Percentiles rank a stretch among this genome's conserved stretches.
These are phyloP conservation scores for Mythimna lalbum DNA, from an alignment of 2,888 invertebrate genomes.

Conservation along the genomic window DNA sequence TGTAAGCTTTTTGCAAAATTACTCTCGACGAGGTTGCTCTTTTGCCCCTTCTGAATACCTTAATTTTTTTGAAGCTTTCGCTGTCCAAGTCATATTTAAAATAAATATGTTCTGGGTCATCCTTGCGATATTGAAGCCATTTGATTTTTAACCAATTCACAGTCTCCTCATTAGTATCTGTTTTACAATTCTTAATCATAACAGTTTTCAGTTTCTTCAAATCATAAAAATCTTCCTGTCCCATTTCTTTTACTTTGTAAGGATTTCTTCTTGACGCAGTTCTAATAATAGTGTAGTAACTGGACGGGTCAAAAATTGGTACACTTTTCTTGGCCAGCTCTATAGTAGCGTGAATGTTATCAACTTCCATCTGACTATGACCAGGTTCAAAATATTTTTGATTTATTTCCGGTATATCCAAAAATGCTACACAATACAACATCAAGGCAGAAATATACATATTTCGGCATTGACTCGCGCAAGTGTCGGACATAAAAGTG, in stretches of 20 bases:
- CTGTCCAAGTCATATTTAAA: slow-evolving; percentile 34
- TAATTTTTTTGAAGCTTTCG: slow-evolving; percentile 25
- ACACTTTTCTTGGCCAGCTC: slow-evolving; percentile 41
- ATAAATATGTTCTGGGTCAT: slow-evolving; percentile 31
- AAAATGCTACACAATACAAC: slow-evolving; percentile 39
- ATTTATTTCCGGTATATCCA: slow-evolving; percentile 50
- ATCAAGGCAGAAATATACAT: slow-evolving; percentile 26
- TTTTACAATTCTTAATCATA: slow-evolving; percentile 35
- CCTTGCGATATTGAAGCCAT: slow-evolving; percentile 38
- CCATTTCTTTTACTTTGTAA: slow-evolving; percentile 37
- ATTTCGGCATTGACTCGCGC: slow-evolving; percentile 40
- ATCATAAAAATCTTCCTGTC: slow-evolving; percentile 27
- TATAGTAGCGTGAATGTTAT: slow-evolving; percentile 42
- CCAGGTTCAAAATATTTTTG: slow-evolving; percentile 56
- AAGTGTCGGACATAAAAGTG: slow-evolving; percentile 44
- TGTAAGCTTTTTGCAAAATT: slow-evolving; percentile 31
- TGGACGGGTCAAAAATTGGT: slow-evolving; percentile 38
- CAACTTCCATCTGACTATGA: slow-evolving; percentile 48
- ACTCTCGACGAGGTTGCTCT: slow-evolving; percentile 21
- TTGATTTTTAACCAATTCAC: slow-evolving; percentile 40
- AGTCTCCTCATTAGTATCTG: slow-evolving; percentile 30
- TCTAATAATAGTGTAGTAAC: slow-evolving; percentile 21
- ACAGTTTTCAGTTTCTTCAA: slow-evolving; percentile 26
- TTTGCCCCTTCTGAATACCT: slow-evolving; percentile 38
- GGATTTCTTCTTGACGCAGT: slow-evolving; percentile 36